phyloP scores from a whole-genome alignment of 2,888 invertebrate species.

The Pammene fasciana region DNA sequence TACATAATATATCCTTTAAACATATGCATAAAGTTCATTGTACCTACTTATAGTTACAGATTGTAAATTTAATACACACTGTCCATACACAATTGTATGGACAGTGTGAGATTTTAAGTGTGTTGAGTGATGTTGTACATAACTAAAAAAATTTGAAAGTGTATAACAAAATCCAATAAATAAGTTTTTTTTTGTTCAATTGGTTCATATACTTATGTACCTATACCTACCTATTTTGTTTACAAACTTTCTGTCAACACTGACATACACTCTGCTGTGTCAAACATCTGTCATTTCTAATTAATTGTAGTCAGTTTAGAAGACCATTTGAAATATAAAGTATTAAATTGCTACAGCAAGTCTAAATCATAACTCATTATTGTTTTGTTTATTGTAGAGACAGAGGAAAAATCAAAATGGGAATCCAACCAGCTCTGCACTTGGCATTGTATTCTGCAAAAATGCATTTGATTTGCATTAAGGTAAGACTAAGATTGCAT shows the following conservation, averaged over 20 bases:
- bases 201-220: neutral
- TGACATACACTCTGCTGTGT: conserved; percentile 59
- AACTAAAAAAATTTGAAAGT: neutral
- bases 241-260: conserved; percentile 48
- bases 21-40: too few species aligned
- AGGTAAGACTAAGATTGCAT: conserved; percentile 23
- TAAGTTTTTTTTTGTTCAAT: neutral
- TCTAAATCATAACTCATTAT: neutral
- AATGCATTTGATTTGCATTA: conserved; percentile 8
- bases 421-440: neutral
- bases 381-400: conserved; percentile 23
- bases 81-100: too few species aligned
- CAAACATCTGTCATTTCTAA: conserved; percentile 47
- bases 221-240: conserved; percentile 22
- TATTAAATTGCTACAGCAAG: neutral
- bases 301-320: conserved; percentile 24
- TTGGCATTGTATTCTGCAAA: neutral
- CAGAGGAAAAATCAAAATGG: conserved; percentile 22
- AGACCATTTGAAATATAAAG: conserved; percentile 10
- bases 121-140: too few species aligned
- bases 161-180: neutral
- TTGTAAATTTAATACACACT: too few species aligned
- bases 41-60: too few species aligned
- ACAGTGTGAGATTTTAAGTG: too few species aligned
- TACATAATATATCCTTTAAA: too few species aligned